These are phyloP conservation scores for Neogobius melanostomus DNA, from an alignment of 2,113 vertebrate genomes.

Conservation along the genomic window DNA sequence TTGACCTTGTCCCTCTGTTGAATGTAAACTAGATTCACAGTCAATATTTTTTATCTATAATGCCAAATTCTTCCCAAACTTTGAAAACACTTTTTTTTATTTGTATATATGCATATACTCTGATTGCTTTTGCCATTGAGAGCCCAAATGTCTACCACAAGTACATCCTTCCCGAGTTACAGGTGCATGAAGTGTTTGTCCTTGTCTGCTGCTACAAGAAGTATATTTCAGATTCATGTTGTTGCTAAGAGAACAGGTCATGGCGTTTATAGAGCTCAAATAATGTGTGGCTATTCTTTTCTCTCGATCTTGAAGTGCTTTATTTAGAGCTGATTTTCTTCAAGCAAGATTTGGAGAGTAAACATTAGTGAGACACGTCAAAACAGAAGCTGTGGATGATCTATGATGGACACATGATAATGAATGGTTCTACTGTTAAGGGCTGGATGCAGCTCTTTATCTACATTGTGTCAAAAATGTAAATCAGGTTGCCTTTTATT, in stretches of 20 bases:
- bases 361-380: background rate
- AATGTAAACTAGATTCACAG: conserved; percentile 41
- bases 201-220: background rate
- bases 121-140: background rate
- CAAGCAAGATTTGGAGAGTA: background rate
- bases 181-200: background rate
- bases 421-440: background rate
- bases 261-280: background rate
- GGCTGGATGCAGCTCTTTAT: background rate
- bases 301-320: background rate
- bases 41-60: conserved; percentile 11
- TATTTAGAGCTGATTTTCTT: background rate
- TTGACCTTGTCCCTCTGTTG: conserved; percentile 46
- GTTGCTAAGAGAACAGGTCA: conserved; percentile 2
- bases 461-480: too few species aligned
- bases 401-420: background rate
- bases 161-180: background rate
- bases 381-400: background rate
- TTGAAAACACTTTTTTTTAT: too few species aligned
- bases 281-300: background rate
- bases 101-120: background rate
- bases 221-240: background rate
- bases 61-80: background rate
- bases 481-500: too few species aligned
- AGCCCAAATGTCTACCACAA: background rate